Conservation (phyloP, 2,113 vertebrate genomes). For the Apaloderma vittatum region DNA sequence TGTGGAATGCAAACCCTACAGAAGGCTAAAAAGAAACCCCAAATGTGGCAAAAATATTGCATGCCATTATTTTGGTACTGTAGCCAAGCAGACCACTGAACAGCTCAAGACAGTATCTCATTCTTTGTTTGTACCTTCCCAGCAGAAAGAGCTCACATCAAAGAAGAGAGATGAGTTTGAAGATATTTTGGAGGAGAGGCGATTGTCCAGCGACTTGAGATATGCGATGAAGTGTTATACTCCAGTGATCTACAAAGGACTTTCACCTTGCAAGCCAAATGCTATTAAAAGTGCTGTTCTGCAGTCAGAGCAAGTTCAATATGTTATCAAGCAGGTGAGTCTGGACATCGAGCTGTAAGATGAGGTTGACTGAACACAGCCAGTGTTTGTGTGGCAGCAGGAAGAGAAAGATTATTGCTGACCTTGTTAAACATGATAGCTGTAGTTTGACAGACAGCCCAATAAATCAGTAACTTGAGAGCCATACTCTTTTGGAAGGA, state of each 20-base stretch:
- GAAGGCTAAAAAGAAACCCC: not conserved
- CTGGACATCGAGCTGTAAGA: not conserved
- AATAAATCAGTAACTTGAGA: not conserved
- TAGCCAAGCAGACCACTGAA: not conserved
- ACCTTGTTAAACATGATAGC: not conserved
- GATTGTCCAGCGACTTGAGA: constrained; percentile 91
- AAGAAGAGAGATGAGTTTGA: constrained; percentile 95
- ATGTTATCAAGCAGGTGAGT: constrained; percentile 89
- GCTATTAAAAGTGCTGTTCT: constrained; percentile 88
- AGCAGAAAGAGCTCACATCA: constrained; percentile 85
- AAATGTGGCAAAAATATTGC: not conserved
- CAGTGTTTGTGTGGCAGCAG: not conserved
- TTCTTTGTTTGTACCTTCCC: constrained; percentile 52
- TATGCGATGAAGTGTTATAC: constrained; percentile 92
- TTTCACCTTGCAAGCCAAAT: constrained; percentile 84
- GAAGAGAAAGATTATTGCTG: not conserved
- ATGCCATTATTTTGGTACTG: not conserved
- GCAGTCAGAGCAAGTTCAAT: constrained; percentile 87
- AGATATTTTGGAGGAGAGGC: constrained; percentile 93
- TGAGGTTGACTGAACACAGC: not conserved
- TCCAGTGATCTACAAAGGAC: constrained; percentile 88
- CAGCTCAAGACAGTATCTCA: not conserved
- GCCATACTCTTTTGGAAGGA: not conserved
- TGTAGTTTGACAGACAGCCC: not conserved
- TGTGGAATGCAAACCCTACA: not conserved